Percentiles rank a stretch among this genome's conserved stretches.
These are phyloP conservation scores for Ibidorhyncha struthersii DNA, from an alignment of 2,113 vertebrate genomes.

Conservation along the genomic window DNA sequence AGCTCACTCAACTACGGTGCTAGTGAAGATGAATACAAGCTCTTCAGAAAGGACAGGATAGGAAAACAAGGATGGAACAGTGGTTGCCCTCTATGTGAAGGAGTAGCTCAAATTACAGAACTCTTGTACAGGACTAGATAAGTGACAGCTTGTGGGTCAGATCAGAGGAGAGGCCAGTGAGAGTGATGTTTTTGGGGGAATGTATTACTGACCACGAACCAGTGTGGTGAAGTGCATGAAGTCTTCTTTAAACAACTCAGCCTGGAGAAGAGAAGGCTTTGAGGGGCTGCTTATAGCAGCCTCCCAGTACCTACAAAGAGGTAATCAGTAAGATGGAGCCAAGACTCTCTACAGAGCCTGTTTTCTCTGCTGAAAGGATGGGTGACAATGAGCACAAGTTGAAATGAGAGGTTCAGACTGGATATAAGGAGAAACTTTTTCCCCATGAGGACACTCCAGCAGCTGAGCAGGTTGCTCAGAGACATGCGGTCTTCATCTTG, in stretches of 20 bases:
- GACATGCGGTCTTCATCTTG: fast-evolving
- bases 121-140: not conserved
- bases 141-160: not conserved
- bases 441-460: not conserved
- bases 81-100: not conserved
- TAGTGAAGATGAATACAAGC: not conserved
- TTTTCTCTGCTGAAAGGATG: not conserved
- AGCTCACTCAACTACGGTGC: not conserved
- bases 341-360: not conserved
- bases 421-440: not conserved
- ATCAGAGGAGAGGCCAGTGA: not conserved
- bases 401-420: not conserved
- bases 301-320: not conserved
- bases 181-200: not conserved
- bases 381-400: not conserved
- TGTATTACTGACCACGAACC: too few species aligned
- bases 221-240: not conserved
- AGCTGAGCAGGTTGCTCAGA: not conserved
- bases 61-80: not conserved
- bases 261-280: not conserved
- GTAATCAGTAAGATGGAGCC: not conserved
- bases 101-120: not conserved
- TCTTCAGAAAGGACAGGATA: not conserved
- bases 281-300: not conserved
- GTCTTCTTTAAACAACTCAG: not conserved